Evolutionary conservation across 2,797 vertebrate genomes (phyloP), one percentile per base, ranked within the genome.

Genomic region (Tapera naevia): DNA sequence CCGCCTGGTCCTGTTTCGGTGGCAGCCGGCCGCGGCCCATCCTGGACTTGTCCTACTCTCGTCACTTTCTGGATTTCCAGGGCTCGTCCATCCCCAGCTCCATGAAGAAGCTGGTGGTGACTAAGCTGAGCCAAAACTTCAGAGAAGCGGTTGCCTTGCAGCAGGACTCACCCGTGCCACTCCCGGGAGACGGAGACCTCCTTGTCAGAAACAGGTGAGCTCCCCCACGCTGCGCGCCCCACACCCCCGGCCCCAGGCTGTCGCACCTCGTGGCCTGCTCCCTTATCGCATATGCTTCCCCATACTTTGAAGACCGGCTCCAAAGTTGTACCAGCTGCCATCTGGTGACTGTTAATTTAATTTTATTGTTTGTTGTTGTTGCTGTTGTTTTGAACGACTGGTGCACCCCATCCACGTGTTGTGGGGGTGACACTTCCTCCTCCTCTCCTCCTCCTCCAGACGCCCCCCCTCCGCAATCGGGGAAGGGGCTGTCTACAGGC

Each of bases 161-260:
- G 83, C 97, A 92, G 61, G 98, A 97, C 80, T 97, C 89, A 58
- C 97, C 98, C 30, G 98, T 99, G 51, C 99, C 99, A 11, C 98
- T 98, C 60, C 99, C 99, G 69, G 99, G 98, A 86, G 98, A 99
- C 97, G 97, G 97, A 94, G 99, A 99, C 80, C 97, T 99, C 95
- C 99, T 99, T 80, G 97, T 99, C 97, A 98, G 98, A 94, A 99
- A 99, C 98, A 98, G 99, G 99, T 99, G 98, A 99, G 99, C 97
- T 91, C 92, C 80, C n/a, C n/a, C n/a, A n/a, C n/a, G n/a, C n/a
- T n/a, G n/a, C n/a, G n/a, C n/a, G 61, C 39, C 71, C 45, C 25
- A 15, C 25, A 50, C 50, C 50, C 50, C 28, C n/a, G n/a, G n/a
- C n/a, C n/a, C n/a, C n/a, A n/a, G n/a, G n/a, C n/a, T n/a, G n/a